Conservation (phyloP, 2,888 invertebrate species). For the Ochropleura leucogaster region DNA sequence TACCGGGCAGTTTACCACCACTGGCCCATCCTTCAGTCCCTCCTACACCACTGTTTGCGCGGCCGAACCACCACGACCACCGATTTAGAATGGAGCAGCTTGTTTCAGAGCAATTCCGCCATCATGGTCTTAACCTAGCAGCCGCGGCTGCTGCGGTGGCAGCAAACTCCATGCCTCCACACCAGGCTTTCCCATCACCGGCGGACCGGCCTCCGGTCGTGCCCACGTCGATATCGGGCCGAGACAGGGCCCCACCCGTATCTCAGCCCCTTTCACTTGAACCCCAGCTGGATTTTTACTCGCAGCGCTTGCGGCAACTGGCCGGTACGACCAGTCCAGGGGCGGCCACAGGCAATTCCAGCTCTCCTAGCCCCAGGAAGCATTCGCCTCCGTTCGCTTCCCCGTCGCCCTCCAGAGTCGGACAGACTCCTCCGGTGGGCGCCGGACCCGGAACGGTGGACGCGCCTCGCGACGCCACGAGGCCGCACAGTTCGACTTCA, state of each 20-base stretch:
- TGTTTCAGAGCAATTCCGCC: constrained; percentile 95
- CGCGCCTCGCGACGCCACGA: constrained; percentile 90
- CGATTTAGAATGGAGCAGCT: constrained; percentile 96
- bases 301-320: constrained; percentile 99
- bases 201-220: constrained; percentile 90
- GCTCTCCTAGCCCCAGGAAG: constrained; percentile 95
- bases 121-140: constrained; percentile 94
- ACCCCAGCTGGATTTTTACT: constrained; percentile 99
- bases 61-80: constrained; percentile 94
- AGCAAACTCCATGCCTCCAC: constrained; percentile 91
- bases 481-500: constrained; percentile 92
- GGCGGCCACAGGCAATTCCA: constrained; percentile 95
- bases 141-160: constrained; percentile 94
- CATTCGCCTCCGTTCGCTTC: constrained; percentile 95
- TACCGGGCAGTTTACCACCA: constrained; percentile 92
- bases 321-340: constrained; percentile 98
- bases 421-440: constrained; percentile 92
- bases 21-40: constrained; percentile 93
- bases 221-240: constrained; percentile 88
- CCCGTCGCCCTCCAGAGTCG: constrained; percentile 94
- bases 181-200: constrained; percentile 91
- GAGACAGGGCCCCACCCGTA: constrained; percentile 87
- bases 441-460: constrained; percentile 92
- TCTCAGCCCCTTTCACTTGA: constrained; percentile 94
- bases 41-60: constrained; percentile 93